Conservation (phyloP, 2,797 vertebrate genomes). For the Anniella stebbinsi region DNA sequence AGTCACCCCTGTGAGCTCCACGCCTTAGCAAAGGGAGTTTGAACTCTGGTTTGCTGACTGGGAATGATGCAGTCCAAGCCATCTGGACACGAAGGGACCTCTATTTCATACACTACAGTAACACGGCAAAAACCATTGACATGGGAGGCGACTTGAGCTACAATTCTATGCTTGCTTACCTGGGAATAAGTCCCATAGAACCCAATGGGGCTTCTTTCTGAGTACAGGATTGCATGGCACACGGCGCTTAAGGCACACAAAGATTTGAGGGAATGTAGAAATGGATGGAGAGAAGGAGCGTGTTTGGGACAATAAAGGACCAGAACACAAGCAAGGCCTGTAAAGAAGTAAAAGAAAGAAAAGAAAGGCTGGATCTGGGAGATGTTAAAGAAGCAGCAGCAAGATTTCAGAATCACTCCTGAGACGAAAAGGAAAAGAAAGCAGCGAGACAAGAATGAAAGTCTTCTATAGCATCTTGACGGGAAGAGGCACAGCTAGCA, state of each 20-base stretch:
- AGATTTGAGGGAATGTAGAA: too few species aligned
- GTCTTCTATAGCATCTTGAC: not conserved
- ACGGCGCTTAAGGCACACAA: not conserved
- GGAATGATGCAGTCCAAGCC: too few species aligned
- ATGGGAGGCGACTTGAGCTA: not conserved
- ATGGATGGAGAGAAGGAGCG: not conserved
- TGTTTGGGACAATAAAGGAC: too few species aligned
- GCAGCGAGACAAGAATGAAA: not conserved
- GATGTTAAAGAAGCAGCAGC: not conserved
- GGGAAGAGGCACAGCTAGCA: not conserved
- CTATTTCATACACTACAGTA: not conserved
- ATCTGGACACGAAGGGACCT: too few species aligned
- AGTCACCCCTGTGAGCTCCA: too few species aligned
- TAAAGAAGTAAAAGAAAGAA: too few species aligned
- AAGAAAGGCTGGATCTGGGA: not conserved
- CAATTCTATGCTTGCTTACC: too few species aligned
- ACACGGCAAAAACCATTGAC: not conserved
- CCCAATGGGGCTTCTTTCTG: too few species aligned
- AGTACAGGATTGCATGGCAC: not conserved
- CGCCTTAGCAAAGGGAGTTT: too few species aligned
- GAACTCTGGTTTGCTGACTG: too few species aligned
- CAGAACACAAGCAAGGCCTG: too few species aligned
- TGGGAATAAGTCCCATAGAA: too few species aligned
- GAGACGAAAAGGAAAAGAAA: not conserved
- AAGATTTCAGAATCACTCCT: not conserved